These are phyloP conservation scores for Myathropa florea DNA, from an alignment of 2,888 invertebrate species.

Conservation along the genomic window DNA sequence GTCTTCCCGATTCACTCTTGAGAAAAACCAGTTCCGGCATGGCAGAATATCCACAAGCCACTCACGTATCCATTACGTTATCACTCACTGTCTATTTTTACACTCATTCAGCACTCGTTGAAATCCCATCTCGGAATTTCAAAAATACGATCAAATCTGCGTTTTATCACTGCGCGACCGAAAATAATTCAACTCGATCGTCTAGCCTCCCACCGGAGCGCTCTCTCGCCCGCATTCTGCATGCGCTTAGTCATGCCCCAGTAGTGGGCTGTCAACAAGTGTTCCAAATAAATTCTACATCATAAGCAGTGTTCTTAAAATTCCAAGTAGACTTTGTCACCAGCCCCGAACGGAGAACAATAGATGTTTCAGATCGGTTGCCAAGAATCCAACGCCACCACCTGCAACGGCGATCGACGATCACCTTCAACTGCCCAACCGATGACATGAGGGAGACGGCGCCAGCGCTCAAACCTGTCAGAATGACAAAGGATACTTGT, in stretches of 20 bases:
- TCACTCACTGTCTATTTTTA: not conserved
- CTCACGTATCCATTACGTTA: not conserved
- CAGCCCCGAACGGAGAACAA: not conserved
- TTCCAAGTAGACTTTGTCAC: conserved; percentile 13
- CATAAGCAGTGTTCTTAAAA: not conserved
- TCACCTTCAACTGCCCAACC: not conserved
- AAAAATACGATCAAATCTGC: not conserved
- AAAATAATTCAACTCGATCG: conserved; percentile 17
- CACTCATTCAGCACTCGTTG: not conserved
- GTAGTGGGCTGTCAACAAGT: conserved; percentile 11
- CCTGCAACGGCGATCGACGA: not conserved
- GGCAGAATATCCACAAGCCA: not conserved
- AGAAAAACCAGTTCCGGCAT: not conserved
- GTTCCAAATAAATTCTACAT: conserved; percentile 21
- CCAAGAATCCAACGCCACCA: not conserved
- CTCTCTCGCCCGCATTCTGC: not conserved
- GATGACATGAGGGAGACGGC: not conserved
- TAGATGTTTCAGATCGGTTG: not conserved
- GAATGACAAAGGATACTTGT: conserved; percentile 1
- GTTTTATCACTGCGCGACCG: not conserved
- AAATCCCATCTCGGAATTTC: not conserved
- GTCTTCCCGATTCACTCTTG: no score
- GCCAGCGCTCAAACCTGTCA: not conserved
- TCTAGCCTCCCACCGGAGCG: not conserved
- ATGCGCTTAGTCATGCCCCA: conserved; percentile 27